phyloP scores from a whole-genome alignment of 2,888 invertebrate genomes.

The Euspilapteryx auroguttella region DNA sequence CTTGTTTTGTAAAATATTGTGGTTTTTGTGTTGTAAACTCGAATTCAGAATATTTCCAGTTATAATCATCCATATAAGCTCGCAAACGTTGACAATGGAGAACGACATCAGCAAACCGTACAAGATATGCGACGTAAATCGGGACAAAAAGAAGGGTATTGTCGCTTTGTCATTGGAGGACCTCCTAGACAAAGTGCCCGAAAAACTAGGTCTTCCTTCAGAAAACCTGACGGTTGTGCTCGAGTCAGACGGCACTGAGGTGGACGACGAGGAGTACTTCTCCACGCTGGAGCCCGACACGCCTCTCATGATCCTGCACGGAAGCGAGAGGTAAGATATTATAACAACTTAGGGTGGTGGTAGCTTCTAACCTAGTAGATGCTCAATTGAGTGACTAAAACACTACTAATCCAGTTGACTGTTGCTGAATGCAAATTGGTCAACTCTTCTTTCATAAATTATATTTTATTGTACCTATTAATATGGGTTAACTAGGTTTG shows the following conservation, averaged over 20 bases:
- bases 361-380: no score
- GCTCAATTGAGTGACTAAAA: no score
- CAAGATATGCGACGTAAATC: slow-evolving; percentile 77
- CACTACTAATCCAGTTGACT: no score
- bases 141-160: slow-evolving; percentile 81
- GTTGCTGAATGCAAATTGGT: no score
- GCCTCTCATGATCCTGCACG: slow-evolving; percentile 78
- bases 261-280: slow-evolving; percentile 95
- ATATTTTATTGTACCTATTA: no score
- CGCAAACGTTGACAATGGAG: slow-evolving; percentile 40
- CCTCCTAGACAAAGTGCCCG: slow-evolving; percentile 73
- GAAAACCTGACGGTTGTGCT: slow-evolving; percentile 78
- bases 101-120: slow-evolving; percentile 68
- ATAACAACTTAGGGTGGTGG: no score
- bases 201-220: slow-evolving; percentile 68
- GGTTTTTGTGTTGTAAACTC: no score
- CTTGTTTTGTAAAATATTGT: background rate
- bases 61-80: no score
- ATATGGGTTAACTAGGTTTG: no score
- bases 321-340: slow-evolving; percentile 76
- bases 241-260: slow-evolving; percentile 92
- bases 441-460: no score
- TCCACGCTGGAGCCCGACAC: slow-evolving; percentile 87
- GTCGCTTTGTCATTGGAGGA: slow-evolving; percentile 80
- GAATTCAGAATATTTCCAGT: no score